Base-by-base conservation (phyloP, 2,113 vertebrate species). In the Calyptommatus sinebrachiatus region DNA sequence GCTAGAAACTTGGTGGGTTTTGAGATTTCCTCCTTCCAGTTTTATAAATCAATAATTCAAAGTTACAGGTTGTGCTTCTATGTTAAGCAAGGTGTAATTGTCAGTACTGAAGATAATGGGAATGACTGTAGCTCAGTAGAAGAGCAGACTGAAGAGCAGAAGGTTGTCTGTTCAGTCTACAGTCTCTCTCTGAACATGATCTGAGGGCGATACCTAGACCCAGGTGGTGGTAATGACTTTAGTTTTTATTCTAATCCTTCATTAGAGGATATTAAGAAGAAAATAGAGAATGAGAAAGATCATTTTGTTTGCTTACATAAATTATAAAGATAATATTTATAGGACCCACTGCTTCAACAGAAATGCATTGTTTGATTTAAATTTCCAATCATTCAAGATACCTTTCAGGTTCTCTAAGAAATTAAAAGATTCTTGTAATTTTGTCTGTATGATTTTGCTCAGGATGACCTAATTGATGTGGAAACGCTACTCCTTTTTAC, bases 251-350 rank as follows among this genome's bases (percentile, higher is more conserved):
- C 35, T 41, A 41, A 41, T 41, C 35, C 65, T 79, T 28, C 48
- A 26, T 35, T 75, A 12, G 65, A 68, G 79, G 22, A 18, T 16
- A 50, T 67, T 74, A 45, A 28, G 71, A 48, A 31, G 35, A 45
- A 75, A 68, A 18, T 26, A 53, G 48, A 69, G 16, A 22, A 18
- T n/a, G 60, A 73, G 26, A 10, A 35, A 61, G 50, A 74, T 1
- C 20, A 48, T 29, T 75, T 68, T 69, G 53, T n/a, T 65, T 74
- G 35, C 72, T 69, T 69, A 22, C 50, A 46, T 26, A 75, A 75
- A 57, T 75, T 57, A 18, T 57, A 50, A 79, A 72, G 71, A 46
- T 70, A 45, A 41, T 61, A 61, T 78, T 61, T 22, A 74, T 48
- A 61, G 71, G 68, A 63, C 45, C 29, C 31, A 11, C 65, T n/a